These are phyloP conservation scores for Ploceus nigricollis DNA, from an alignment of 2,113 vertebrate genomes.

Conservation along the genomic window DNA sequence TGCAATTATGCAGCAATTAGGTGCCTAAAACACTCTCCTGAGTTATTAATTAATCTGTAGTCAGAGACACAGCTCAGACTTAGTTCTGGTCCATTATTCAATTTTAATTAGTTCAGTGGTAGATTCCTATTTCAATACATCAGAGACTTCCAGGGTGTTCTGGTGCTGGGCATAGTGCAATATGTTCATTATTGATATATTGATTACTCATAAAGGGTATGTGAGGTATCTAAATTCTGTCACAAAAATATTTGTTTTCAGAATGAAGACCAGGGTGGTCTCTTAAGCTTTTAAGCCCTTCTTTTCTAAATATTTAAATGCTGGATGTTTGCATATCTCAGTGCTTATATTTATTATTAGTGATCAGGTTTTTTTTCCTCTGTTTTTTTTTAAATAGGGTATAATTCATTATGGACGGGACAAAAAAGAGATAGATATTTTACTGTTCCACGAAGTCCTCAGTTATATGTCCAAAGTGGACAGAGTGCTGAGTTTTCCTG, in stretches of 20 bases:
- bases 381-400: constrained; percentile 73
- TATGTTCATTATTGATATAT: not conserved
- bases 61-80: not conserved
- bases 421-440: constrained; percentile 87
- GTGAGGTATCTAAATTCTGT: not conserved
- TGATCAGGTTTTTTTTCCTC: not conserved
- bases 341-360: not conserved
- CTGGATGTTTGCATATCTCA: not conserved
- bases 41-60: not conserved
- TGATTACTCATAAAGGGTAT: not conserved
- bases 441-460: constrained; percentile 92
- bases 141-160: not conserved
- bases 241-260: not conserved
- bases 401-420: constrained; percentile 89
- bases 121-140: not conserved
- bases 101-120: not conserved
- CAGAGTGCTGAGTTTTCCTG: constrained; percentile 88
- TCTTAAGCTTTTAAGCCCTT: not conserved
- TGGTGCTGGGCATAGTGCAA: not conserved
- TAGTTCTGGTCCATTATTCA: not conserved
- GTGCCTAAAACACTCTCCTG: not conserved
- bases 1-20: not conserved
- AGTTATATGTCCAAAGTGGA: constrained; percentile 88
- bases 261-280: not conserved
- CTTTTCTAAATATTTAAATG: not conserved